A percentile compares a stretch with the other conserved stretches of the same genome.
These are phyloP conservation scores for Incurvaria masculella DNA, from an alignment of 2,888 invertebrate genomes.

Conservation along the genomic window DNA sequence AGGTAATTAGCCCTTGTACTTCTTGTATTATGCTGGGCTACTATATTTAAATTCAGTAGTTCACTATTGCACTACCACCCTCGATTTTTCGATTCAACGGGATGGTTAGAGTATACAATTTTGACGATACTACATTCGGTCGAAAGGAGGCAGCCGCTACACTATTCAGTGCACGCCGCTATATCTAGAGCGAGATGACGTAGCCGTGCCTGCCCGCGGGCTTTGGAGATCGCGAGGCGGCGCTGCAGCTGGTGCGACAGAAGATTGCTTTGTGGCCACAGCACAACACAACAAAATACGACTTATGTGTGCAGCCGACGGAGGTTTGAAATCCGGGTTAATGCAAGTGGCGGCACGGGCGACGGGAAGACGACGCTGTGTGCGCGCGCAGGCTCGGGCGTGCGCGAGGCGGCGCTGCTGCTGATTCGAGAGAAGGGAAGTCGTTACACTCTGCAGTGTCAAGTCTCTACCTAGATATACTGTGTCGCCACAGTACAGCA, in stretches of 20 bases:
- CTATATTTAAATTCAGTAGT: no score
- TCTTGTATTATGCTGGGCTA: no score
- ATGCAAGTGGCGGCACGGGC: conserved; percentile 45
- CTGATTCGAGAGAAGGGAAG: conserved; percentile 89
- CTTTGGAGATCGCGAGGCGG: conserved; percentile 83
- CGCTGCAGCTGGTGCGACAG: conserved; percentile 82
- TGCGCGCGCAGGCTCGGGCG: conserved; percentile 70
- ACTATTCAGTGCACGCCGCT: conserved; percentile 86
- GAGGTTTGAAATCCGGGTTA: conserved; percentile 62
- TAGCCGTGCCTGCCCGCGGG: conserved; percentile 66
- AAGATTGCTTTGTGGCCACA: conserved; percentile 90
- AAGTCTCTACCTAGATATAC: conserved; percentile 88
- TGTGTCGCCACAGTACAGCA: conserved; percentile 90
- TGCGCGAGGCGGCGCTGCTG: conserved; percentile 84
- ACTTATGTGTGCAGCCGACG: conserved; percentile 70
- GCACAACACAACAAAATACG: no score
- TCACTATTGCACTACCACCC: no score
- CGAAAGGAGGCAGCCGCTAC: conserved; percentile 86
- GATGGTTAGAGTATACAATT: no score
- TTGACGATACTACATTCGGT: no score
- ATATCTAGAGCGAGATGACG: conserved; percentile 75
- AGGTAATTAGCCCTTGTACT: no score
- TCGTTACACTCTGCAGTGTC: conserved; percentile 80
- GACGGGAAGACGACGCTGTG: conserved; percentile 56
- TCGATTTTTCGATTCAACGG: no score